phyloP scores from a whole-genome alignment of 2,888 invertebrate species.

The Chaetogeoica ovagalla region DNA sequence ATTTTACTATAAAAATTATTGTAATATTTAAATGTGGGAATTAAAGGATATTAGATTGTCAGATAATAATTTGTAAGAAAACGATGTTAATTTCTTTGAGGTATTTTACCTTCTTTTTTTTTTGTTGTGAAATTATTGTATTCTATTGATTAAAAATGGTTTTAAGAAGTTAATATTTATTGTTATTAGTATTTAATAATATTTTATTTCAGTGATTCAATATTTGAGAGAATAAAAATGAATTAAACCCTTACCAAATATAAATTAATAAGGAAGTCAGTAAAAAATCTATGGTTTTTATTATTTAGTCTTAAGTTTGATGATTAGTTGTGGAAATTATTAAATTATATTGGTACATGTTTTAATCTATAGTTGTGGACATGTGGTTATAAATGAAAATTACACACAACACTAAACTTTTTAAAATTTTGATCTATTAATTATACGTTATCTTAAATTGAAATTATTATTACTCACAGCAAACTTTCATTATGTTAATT shows the following conservation, averaged over 20 bases:
- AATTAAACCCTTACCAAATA: not conserved
- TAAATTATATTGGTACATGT: no score
- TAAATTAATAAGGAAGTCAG: not conserved
- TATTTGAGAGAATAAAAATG: not conserved
- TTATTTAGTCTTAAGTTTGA: no score
- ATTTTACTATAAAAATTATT: conserved; percentile 25
- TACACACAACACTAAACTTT: no score
- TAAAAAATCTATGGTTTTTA: not conserved
- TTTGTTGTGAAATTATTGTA: conserved; percentile 51
- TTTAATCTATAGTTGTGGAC: no score
- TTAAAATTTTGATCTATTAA: no score
- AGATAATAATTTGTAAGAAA: conserved; percentile 32
- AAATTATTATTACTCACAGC: no score
- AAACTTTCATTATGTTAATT: no score
- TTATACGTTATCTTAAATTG: no score
- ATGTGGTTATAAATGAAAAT: no score
- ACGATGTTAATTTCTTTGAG: conserved; percentile 43
- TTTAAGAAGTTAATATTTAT: conserved; percentile 28
- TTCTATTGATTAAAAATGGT: conserved; percentile 49
- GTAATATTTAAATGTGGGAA: conserved; percentile 32
- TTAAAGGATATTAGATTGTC: conserved; percentile 22
- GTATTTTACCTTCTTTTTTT: conserved; percentile 43
- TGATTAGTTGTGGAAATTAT: no score
- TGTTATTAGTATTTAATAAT: not conserved
- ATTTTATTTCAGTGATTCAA: not conserved